Conservation (phyloP, 2,797 vertebrate genomes). For the Enteromius radiatus region DNA sequence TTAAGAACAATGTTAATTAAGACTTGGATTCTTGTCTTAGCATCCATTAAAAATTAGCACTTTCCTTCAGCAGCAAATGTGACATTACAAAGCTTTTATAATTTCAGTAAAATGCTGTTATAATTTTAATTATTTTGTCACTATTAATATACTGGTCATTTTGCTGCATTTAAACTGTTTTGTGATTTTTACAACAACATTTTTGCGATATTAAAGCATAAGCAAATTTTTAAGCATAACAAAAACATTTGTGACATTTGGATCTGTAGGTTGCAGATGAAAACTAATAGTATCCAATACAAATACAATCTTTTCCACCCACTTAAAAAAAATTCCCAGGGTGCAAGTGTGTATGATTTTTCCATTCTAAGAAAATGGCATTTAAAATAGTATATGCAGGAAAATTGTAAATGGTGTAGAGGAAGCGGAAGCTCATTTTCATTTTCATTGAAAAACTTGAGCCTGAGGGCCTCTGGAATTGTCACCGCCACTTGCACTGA, state of each 20-base stretch:
- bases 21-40: constrained; percentile 59
- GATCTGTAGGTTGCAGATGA: background rate
- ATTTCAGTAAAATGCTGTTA: background rate
- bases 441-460: constrained; percentile 50
- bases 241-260: constrained; percentile 2
- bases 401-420: constrained; percentile 30
- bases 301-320: constrained; percentile 24
- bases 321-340: background rate
- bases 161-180: background rate
- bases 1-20: constrained; percentile 77
- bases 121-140: background rate
- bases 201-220: background rate
- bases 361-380: constrained; percentile 24
- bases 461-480: constrained; percentile 65
- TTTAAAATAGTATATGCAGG: constrained; percentile 39
- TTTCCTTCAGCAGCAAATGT: background rate
- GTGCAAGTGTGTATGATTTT: background rate
- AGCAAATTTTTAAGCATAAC: background rate
- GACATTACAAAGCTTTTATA: background rate
- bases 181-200: background rate
- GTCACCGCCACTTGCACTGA: constrained; percentile 69
- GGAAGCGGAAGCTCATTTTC: constrained; percentile 53
- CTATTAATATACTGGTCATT: background rate
- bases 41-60: background rate
- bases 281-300: constrained; percentile 1